Base-by-base conservation (phyloP, 1,140 invertebrate species). In the Paraescarpia echinospica region DNA sequence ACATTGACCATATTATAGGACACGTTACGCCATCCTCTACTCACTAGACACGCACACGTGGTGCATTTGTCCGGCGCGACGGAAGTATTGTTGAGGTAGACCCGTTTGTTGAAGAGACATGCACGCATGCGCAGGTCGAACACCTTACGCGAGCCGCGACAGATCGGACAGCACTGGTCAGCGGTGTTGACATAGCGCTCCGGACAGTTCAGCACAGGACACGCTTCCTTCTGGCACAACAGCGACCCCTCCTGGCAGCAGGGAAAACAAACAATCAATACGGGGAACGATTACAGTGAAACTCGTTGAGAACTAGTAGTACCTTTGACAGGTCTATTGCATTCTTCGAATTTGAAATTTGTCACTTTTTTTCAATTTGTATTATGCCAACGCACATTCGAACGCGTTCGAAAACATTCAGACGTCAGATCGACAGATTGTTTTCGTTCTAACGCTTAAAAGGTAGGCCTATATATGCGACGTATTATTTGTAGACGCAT, bases 171-270 rank as follows among this genome's bases (percentile, higher is more conserved):
- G 90, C 96, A 96, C 41, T 94, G 93, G 18, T 93, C 94, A 77
- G 94, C 51, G 94, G 94, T 18, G 94, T 93, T 48, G 27, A 93
- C 92, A 18, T 94, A 93, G 35, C 90, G 92, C 34, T 93, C 91
- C 14, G 94, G 95, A 93, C 96, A 96, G 93, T 95, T 96, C 14
- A 96, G 92, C 33, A 96, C 95, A 8, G 96, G 95, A 92, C 96
- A 96, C 0, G 94, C 94, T 35, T 92, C 77, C 91, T 95, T 95
- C 33, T 93, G 88, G 93, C 96, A 96, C 0, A 93, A 92, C 1
- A 95, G 51, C 34, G 91, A 94, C 22, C 95, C 95, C 48, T 94
- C 94, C 95, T 96, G 94, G 90, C 90, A 33, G n/a, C 35, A 31
- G n/a, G n/a, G 89, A 88, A 34, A 34, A 34, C 34, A 77, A 92